Conservation (phyloP, 2,888 invertebrate genomes). For the Phasia obesa region DNA sequence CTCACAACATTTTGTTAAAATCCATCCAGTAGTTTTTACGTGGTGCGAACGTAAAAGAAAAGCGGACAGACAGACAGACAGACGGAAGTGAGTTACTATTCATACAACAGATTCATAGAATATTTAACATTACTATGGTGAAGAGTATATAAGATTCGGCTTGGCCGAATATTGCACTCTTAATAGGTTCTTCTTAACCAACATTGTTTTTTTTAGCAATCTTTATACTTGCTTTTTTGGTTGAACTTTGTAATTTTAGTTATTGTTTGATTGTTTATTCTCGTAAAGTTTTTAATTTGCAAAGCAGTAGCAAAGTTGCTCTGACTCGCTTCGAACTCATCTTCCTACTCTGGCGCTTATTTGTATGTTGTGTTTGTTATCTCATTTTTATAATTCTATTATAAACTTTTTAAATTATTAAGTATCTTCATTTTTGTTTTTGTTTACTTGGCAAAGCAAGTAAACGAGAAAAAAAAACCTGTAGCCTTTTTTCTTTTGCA, state of each 20-base stretch:
- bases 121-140: no score
- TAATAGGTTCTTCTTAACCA: no score
- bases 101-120: no score
- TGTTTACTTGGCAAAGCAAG: constrained; percentile 30
- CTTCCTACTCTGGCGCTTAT: constrained; percentile 25
- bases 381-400: constrained; percentile 70
- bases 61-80: no score
- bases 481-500: neutral
- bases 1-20: no score
- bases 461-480: constrained; percentile 6
- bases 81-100: no score
- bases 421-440: constrained; percentile 46
- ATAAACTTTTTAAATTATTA: constrained; percentile 70
- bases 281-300: constrained; percentile 8
- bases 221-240: constrained; percentile 8
- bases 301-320: neutral
- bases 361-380: neutral
- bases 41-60: no score
- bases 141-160: no score
- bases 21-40: no score
- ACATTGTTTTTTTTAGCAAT: no score
- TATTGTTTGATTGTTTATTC: constrained; percentile 31
- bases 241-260: constrained; percentile 24
- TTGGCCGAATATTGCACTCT: no score
- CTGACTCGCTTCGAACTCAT: neutral